A percentile compares a stretch with the other conserved stretches of the same genome.
Conservation (phyloP, 2,888 invertebrate species). For the Pantelozetes paolii region DNA sequence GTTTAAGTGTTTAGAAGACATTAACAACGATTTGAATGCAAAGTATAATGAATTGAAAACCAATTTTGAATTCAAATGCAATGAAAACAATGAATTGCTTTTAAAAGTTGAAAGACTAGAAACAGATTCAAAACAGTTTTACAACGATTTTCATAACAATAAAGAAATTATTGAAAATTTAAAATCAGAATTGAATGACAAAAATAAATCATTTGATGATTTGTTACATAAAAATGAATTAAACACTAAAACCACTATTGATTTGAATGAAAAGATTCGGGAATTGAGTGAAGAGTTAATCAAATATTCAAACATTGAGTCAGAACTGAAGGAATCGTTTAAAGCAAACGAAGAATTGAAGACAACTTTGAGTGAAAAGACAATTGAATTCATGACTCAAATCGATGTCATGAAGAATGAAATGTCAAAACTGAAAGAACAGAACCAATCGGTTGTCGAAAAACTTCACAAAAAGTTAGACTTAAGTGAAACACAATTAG, state of each 20-base stretch:
- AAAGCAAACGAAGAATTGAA: slow-evolving; percentile 34
- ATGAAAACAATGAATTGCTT: slow-evolving; percentile 42
- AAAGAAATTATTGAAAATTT: background rate
- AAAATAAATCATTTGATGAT: background rate
- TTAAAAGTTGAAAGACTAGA: slow-evolving; percentile 31
- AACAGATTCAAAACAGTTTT: background rate
- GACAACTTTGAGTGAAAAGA: slow-evolving; percentile 9
- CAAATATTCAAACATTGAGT: background rate
- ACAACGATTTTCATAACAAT: background rate
- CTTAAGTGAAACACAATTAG: slow-evolving; percentile 43
- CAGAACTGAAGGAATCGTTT: slow-evolving; percentile 38
- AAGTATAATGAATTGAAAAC: slow-evolving; percentile 40
- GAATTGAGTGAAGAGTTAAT: background rate
- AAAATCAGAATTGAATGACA: background rate
- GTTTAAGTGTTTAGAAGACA: slow-evolving; percentile 35
- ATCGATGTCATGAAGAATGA: slow-evolving; percentile 33
- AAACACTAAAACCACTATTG: background rate
- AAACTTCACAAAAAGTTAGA: slow-evolving; percentile 43
- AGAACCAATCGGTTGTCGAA: slow-evolving; percentile 39
- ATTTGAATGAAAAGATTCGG: background rate
- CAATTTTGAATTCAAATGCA: slow-evolving; percentile 42
- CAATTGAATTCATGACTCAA: slow-evolving; percentile 17
- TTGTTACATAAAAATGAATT: background rate
- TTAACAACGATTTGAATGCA: slow-evolving; percentile 39
- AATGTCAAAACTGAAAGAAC: slow-evolving; percentile 30